phyloP scores from a whole-genome alignment of 1,140 invertebrate species.

The Periplaneta americana region DNA sequence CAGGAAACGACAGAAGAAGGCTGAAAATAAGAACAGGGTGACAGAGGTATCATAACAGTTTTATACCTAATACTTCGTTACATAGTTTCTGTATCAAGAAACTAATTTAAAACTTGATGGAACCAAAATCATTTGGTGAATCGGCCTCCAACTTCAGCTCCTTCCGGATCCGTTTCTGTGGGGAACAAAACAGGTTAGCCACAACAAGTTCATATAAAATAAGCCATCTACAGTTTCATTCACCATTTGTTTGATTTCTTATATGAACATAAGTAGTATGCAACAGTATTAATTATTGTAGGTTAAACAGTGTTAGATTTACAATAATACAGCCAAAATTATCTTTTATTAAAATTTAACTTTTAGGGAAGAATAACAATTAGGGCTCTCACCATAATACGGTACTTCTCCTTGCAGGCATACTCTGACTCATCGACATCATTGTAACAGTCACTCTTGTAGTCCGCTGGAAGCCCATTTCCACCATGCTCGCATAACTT shows the following conservation, averaged over 20 bases:
- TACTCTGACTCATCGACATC: slow-evolving; percentile 75
- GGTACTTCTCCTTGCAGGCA: slow-evolving; percentile 76
- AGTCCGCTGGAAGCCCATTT: slow-evolving; percentile 59
- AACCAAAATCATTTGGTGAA: neutral
- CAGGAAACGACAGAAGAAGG: neutral
- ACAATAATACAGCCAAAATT: too few relatives aligned
- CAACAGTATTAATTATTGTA: too few relatives aligned
- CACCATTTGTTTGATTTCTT: too few relatives aligned
- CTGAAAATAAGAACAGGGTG: neutral
- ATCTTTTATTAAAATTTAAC: too few relatives aligned
- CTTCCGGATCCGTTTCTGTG: neutral
- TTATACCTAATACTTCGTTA: neutral
- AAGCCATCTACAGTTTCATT: too few relatives aligned
- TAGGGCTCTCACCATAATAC: slow-evolving; percentile 79
- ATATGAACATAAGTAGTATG: too few relatives aligned
- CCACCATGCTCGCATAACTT: slow-evolving; percentile 74
- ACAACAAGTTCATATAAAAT: neutral
- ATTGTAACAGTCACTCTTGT: slow-evolving; percentile 76
- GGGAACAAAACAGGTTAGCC: neutral
- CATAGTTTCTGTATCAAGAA: neutral
- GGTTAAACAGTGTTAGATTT: too few relatives aligned
- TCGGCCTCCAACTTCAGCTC: neutral
- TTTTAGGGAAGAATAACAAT: too few relatives aligned
- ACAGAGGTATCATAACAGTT: neutral
- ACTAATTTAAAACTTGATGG: neutral